Evolutionary conservation across 2,888 invertebrate species (phyloP).

Genomic region (Xanthorhoe spadicearia): DNA sequence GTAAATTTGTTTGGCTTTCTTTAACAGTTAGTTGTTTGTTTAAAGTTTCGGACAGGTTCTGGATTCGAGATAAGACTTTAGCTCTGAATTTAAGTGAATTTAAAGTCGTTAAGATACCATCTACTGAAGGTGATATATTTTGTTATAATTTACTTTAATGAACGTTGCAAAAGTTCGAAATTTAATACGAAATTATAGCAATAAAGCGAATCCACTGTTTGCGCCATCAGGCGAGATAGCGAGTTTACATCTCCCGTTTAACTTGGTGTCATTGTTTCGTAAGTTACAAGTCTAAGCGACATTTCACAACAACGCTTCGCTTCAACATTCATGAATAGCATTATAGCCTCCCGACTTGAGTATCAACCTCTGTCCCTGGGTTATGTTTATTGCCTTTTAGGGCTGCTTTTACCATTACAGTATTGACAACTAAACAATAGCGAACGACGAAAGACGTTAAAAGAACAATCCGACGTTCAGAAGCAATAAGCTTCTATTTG

Average conservation of each 20-base stretch:
- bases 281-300: constrained; percentile 80
- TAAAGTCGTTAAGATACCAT: constrained; percentile 60
- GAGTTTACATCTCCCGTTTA: constrained; percentile 76
- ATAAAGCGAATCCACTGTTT: constrained; percentile 76
- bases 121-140: constrained; percentile 57
- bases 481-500: constrained; percentile 73
- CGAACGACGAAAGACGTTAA: constrained; percentile 58
- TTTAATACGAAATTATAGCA: constrained; percentile 67
- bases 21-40: constrained; percentile 70
- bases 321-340: constrained; percentile 82
- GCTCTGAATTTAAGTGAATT: constrained; percentile 67
- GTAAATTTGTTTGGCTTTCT: constrained; percentile 46
- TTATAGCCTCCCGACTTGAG: constrained; percentile 77
- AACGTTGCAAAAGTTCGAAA: constrained; percentile 51
- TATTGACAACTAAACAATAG: constrained; percentile 64
- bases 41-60: constrained; percentile 64
- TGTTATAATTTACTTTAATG: constrained; percentile 56
- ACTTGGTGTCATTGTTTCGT: constrained; percentile 82
- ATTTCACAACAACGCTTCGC: constrained; percentile 75
- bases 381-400: constrained; percentile 72
- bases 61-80: constrained; percentile 63
- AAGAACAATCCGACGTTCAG: constrained; percentile 65
- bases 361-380: constrained; percentile 67
- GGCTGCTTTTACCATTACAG: constrained; percentile 62
- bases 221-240: constrained; percentile 78